Conservation (phyloP, 2,888 invertebrate species). For the Stomorhina lunata region DNA sequence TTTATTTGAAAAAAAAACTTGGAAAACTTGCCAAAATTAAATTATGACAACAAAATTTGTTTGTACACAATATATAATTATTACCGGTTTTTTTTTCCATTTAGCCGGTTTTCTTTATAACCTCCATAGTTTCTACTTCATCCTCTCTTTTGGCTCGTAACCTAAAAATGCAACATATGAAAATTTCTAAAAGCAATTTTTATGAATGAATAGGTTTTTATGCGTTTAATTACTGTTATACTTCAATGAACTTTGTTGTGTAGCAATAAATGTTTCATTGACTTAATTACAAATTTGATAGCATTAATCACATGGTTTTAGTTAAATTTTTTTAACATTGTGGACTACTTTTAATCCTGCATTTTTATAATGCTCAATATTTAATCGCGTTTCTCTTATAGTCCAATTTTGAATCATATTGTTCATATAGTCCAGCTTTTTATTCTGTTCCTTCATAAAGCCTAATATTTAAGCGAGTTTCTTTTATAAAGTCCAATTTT, state of each 20-base stretch:
- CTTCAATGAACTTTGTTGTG: background rate
- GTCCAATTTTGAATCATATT: no score
- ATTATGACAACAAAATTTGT: constrained; percentile 19
- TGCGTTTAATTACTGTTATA: background rate
- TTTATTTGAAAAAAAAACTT: constrained; percentile 19
- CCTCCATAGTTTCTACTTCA: background rate
- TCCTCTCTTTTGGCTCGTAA: constrained; percentile 23
- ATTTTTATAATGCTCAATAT: no score
- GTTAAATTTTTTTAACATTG: no score
- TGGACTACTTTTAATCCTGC: no score
- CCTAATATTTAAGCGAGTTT: no score
- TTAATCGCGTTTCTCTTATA: no score
- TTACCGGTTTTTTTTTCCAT: constrained; percentile 57
- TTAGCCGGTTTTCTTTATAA: constrained; percentile 17
- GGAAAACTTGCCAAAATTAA: constrained; percentile 49
- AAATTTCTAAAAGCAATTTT: constrained; percentile 41
- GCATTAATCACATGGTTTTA: no score
- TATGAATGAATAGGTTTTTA: constrained; percentile 34
- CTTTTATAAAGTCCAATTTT: no score
- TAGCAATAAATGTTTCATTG: no score
- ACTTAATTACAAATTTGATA: no score
- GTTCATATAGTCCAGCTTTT: no score
- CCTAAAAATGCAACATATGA: constrained; percentile 30
- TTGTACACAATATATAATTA: constrained; percentile 17
- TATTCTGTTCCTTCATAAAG: no score